A percentile compares a stretch with the other conserved stretches of the same genome.
Conservation (phyloP, 2,888 invertebrate species). For the Loripinus fragilis region DNA sequence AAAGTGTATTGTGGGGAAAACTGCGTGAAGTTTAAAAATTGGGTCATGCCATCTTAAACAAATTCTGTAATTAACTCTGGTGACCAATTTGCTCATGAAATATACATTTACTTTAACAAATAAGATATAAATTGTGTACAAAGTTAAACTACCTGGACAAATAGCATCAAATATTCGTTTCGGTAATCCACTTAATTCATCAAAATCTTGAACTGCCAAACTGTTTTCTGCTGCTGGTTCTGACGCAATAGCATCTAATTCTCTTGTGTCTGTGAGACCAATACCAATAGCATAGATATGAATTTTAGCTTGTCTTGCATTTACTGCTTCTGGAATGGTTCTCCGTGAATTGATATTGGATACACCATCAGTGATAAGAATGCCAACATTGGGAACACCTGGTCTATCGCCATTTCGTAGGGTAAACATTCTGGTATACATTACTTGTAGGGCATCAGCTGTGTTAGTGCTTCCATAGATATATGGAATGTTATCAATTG, state of each 20-base stretch:
- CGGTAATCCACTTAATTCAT: constrained; percentile 49
- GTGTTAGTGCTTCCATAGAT: constrained; percentile 76
- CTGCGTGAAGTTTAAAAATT: too few species aligned
- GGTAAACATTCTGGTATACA: constrained; percentile 69
- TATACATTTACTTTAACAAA: too few species aligned
- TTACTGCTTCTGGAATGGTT: constrained; percentile 72
- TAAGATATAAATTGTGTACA: too few species aligned
- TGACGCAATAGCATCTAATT: constrained; percentile 68
- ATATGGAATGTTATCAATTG: constrained; percentile 67
- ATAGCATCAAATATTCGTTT: constrained; percentile 47
- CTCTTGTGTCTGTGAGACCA: constrained; percentile 63
- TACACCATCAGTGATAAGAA: constrained; percentile 75
- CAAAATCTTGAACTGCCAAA: constrained; percentile 60
- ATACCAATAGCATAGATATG: constrained; percentile 68
- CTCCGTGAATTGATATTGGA: constrained; percentile 71
- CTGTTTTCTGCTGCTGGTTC: constrained; percentile 60
- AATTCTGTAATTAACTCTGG: too few species aligned
- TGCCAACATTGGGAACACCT: constrained; percentile 64
- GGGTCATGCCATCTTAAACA: too few species aligned
- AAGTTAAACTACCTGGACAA: constrained; percentile 37
- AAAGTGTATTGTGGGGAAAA: too few species aligned
- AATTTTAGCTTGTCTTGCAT: constrained; percentile 51
- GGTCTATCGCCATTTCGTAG: constrained; percentile 69
- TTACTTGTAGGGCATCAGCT: constrained; percentile 71
- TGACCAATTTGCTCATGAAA: too few species aligned